phyloP scores from a whole-genome alignment of 1,140 invertebrate species.

The Drosophila nebulosa region DNA sequence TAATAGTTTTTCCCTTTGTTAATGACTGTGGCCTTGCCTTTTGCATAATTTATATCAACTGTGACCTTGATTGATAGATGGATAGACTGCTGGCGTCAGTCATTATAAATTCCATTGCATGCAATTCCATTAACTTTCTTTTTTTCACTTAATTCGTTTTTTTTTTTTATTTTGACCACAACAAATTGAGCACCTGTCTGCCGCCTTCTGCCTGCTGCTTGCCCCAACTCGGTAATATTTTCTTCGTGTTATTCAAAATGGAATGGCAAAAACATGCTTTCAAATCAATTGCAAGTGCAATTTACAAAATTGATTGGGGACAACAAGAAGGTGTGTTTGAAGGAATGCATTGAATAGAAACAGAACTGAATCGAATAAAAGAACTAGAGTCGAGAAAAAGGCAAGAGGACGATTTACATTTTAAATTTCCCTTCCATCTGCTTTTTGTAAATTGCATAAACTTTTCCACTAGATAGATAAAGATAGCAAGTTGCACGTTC shows the following conservation, averaged over 20 bases:
- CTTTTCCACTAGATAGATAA: slow-evolving; percentile 18
- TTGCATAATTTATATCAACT: slow-evolving; percentile 1
- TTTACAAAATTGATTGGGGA: slow-evolving; percentile 70
- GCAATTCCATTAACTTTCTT: slow-evolving; percentile 45
- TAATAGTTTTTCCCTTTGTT: not conserved
- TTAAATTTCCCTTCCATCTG: slow-evolving; percentile 32
- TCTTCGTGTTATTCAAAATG: slow-evolving; percentile 41
- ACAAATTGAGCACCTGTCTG: slow-evolving; percentile 41
- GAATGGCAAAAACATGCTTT: slow-evolving; percentile 36
- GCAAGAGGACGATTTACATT: slow-evolving; percentile 60
- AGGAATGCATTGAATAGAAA: slow-evolving; percentile 21
- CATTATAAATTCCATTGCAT: slow-evolving; percentile 4
- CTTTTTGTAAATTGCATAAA: slow-evolving; percentile 23
- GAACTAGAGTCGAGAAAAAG: slow-evolving; percentile 3
- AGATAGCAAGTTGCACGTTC: slow-evolving; percentile 21
- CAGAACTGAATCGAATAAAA: not conserved
- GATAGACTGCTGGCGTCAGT: not conserved
- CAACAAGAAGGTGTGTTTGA: slow-evolving; percentile 12
- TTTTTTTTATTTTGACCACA: slow-evolving; percentile 32
- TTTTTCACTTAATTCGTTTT: not conserved
- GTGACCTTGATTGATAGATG: slow-evolving; percentile 33
- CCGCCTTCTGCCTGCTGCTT: not conserved
- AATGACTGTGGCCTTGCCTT: not conserved
- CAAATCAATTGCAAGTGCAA: slow-evolving; percentile 70
- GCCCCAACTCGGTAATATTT: not conserved